Evolutionary conservation across 2,113 vertebrate species (phyloP), one percentile per base, ranked within the genome.

Genomic region (Leucopternis melanops): DNA sequence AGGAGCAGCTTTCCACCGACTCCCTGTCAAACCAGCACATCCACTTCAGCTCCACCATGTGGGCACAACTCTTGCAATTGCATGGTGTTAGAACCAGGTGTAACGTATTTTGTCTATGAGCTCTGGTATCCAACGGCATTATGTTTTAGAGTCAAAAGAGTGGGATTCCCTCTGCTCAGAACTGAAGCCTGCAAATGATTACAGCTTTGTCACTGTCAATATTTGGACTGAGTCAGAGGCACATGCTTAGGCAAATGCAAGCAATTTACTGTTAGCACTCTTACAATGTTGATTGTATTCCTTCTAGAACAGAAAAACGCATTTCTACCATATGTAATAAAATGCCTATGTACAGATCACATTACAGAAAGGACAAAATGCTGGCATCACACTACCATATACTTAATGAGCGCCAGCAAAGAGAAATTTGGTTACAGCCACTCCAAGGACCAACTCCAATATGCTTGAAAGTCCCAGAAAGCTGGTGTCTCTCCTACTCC

Each of bases 161-260:
- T 47, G 45, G 29, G 63, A 81, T 74, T 90, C 59, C 32, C n/a
- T 71, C 67, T 70, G 32, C 45, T 95, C 11, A 3, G 44, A 90
- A 83, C 14, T 58, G 55, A 62, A 71, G 55, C 22, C 67, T 94
- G 86, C 42, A 71, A 83, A 59, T 3, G 2, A 92, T 90, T 94
- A 49, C 57, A 79, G 70, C 17, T 93, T 83, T 95, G 59, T 95
- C n/a, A 2, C 38, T 92, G 92, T 92, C 92, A 67, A 32, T 44
- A 75, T 78, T 47, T 88, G 79, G 67, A 40, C 65, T 84, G 90
- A 94, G 47, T 83, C 86, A 93, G 63, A 90, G 62, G 55, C 42
- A 93, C 63, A 44, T 84, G 55, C 38, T 90, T 71, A 71, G 81
- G n/a, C 63, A 86, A 78, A 82, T 38, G n/a, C 8, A 3, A 92